phyloP scores from a whole-genome alignment of 2,113 vertebrate genomes.

The Paramisgurnus dabryanus region DNA sequence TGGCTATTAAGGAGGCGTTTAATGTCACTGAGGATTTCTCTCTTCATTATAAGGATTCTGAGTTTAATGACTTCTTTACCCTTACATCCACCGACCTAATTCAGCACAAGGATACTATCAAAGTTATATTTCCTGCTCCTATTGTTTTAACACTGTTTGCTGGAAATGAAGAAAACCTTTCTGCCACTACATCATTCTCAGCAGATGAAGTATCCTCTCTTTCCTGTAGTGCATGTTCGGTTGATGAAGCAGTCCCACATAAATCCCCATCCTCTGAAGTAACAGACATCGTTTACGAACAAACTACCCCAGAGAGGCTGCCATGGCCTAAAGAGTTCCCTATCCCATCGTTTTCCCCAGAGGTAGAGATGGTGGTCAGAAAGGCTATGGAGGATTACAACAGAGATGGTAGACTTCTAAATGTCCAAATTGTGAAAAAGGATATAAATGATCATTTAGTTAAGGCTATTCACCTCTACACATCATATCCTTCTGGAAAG shows the following conservation, averaged over 20 bases:
- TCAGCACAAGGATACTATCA: constrained; percentile 56
- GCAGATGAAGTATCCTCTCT: constrained; percentile 26
- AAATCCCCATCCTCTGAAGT: constrained; percentile 22
- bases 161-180: constrained; percentile 27
- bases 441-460: neutral
- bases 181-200: constrained; percentile 36
- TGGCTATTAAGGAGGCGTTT: constrained; percentile 47
- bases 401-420: constrained; percentile 42
- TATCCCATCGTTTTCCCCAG: constrained; percentile 53
- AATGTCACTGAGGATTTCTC: constrained; percentile 44
- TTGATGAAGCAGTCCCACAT: constrained; percentile 5
- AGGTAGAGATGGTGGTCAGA: constrained; percentile 54
- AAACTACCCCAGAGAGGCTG: constrained; percentile 36
- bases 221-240: constrained; percentile 40
- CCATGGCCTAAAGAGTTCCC: constrained; percentile 58
- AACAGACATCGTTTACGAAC: constrained; percentile 45
- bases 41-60: constrained; percentile 50
- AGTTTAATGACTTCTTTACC: constrained; percentile 55
- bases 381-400: constrained; percentile 42
- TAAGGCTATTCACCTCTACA: neutral
- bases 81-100: constrained; percentile 42
- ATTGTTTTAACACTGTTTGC: constrained; percentile 37
- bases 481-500: neutral
- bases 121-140: constrained; percentile 38
- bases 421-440: neutral